phyloP scores from a whole-genome alignment of 2,888 invertebrate genomes.

The Zele albiditarsus region DNA sequence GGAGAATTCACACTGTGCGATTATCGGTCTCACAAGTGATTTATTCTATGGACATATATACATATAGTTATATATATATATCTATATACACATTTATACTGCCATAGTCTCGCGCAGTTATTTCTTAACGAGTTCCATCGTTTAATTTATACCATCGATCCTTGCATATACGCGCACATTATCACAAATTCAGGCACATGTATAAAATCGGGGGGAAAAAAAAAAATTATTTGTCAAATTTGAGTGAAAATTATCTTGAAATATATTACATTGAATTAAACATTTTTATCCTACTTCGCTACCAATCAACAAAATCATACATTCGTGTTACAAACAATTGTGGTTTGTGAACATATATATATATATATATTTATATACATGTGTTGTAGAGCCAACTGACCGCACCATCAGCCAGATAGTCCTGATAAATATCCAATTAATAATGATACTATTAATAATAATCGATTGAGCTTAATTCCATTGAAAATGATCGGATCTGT shows the following conservation, averaged over 20 bases:
- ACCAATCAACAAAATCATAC: background rate
- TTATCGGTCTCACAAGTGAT: conserved; percentile 51
- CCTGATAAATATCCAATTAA: conserved; percentile 54
- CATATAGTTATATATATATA: background rate
- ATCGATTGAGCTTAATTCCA: conserved; percentile 59
- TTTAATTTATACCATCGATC: conserved; percentile 59
- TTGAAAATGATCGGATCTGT: conserved; percentile 58
- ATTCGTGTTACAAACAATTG: background rate
- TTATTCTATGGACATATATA: conserved; percentile 42
- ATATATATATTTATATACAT: background rate
- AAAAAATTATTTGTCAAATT: background rate
- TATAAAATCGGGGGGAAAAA: background rate
- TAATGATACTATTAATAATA: conserved; percentile 64
- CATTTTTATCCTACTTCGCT: background rate
- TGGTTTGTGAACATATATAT: background rate
- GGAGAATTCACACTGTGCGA: conserved; percentile 61
- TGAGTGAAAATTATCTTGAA: too few species aligned
- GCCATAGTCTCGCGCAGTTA: conserved; percentile 38
- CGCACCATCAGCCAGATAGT: conserved; percentile 41
- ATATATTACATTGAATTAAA: background rate
- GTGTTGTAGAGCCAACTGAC: conserved; percentile 56
- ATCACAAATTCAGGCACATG: conserved; percentile 3
- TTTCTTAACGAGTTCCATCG: conserved; percentile 58
- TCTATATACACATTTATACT: background rate
- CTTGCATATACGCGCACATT: background rate